Conservation (phyloP, 2,113 vertebrate species). For the Coregonus clupeaformis region DNA sequence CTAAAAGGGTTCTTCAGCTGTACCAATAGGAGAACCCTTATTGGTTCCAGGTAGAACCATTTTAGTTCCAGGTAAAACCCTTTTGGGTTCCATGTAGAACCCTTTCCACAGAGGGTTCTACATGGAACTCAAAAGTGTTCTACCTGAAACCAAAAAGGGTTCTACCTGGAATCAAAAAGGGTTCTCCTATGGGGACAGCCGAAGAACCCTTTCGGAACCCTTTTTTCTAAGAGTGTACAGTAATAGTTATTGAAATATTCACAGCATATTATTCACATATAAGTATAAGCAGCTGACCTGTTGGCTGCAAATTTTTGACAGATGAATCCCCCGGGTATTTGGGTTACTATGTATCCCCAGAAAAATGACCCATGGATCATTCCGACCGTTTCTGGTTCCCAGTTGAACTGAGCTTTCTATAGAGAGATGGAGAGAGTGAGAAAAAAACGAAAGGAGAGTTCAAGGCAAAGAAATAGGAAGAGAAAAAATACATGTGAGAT, state of each 20-base stretch:
- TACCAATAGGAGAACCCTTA: too few species aligned
- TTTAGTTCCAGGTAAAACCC: too few species aligned
- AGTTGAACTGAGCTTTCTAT: conserved; percentile 88
- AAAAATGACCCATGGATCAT: conserved; percentile 94
- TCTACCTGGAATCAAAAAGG: too few species aligned
- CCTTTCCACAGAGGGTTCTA: too few species aligned
- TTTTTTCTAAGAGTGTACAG: not conserved
- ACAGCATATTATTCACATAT: not conserved
- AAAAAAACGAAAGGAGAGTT: not conserved
- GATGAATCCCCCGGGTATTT: conserved; percentile 92
- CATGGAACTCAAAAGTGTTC: too few species aligned
- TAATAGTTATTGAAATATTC: not conserved
- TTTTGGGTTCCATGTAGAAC: too few species aligned
- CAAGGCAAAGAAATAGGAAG: not conserved
- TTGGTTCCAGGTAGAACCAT: too few species aligned
- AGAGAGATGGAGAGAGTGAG: conserved; percentile 19
- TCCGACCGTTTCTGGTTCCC: conserved; percentile 91
- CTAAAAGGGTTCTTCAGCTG: too few species aligned
- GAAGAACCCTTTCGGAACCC: too few species aligned
- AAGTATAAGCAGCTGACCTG: conserved; percentile 68
- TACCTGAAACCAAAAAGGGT: too few species aligned
- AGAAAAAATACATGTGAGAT: not conserved
- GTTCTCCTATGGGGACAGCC: too few species aligned
- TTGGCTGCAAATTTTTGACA: conserved; percentile 92
- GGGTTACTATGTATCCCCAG: conserved; percentile 95